Evolutionary conservation across 2,113 vertebrate species (phyloP).

Genomic region (Coturnix japonica): DNA sequence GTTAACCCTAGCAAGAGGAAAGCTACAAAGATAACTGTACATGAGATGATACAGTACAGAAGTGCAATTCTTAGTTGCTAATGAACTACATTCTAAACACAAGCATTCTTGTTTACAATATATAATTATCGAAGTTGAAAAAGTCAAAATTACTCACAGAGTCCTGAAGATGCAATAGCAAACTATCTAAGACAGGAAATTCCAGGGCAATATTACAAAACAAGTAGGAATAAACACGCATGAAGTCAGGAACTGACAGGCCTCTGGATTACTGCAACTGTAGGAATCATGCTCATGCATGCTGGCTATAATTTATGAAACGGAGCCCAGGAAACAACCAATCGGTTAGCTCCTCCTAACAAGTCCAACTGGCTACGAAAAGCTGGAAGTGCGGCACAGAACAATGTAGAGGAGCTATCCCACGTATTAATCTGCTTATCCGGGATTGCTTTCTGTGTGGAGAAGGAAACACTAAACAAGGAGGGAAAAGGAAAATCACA

Average conservation of each 20-base stretch:
- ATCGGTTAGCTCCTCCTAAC: slow-evolving; percentile 78
- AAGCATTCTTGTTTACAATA: slow-evolving; percentile 56
- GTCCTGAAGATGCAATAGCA: slow-evolving; percentile 78
- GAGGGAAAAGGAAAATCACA: neutral
- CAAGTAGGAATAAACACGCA: slow-evolving; percentile 63
- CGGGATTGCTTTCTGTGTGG: slow-evolving; percentile 57
- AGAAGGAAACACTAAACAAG: neutral
- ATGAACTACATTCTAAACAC: slow-evolving; percentile 53
- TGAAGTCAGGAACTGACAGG: slow-evolving; percentile 78
- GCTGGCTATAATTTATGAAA: slow-evolving; percentile 79
- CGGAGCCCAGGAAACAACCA: slow-evolving; percentile 74
- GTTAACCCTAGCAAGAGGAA: slow-evolving; percentile 28
- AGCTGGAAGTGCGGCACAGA: slow-evolving; percentile 74
- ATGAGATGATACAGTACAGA: slow-evolving; percentile 34
- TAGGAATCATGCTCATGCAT: slow-evolving; percentile 71
- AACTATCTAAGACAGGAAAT: slow-evolving; percentile 78
- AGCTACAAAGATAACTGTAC: slow-evolving; percentile 6
- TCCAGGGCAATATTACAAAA: slow-evolving; percentile 75
- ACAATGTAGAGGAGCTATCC: slow-evolving; percentile 72
- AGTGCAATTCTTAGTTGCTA: slow-evolving; percentile 31
- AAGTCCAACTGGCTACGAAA: slow-evolving; percentile 81
- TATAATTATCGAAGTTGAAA: slow-evolving; percentile 70
- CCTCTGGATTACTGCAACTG: slow-evolving; percentile 74
- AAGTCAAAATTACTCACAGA: slow-evolving; percentile 80
- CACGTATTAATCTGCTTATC: slow-evolving; percentile 75